These are phyloP conservation scores for Phenganax subtilis DNA, from an alignment of 92 coral and sea anemone genomes.

Conservation along the genomic window DNA sequence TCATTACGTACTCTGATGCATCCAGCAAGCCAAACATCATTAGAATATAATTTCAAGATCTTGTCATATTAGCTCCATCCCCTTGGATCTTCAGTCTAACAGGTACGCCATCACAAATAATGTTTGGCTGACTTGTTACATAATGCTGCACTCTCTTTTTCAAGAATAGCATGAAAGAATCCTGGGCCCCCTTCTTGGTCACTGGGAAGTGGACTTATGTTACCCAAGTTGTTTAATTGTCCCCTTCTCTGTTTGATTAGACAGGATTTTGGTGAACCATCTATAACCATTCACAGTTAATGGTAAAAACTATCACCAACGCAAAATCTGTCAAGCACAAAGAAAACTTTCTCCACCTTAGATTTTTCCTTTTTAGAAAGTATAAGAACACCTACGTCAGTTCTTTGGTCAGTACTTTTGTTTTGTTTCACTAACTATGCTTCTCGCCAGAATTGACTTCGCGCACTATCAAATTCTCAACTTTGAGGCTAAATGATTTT, in stretches of 20 bases:
- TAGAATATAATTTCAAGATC: too few species aligned
- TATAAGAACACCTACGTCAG: constrained; percentile 44
- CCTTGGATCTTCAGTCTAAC: constrained; percentile 38
- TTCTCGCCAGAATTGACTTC: constrained; percentile 52
- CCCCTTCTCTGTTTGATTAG: constrained; percentile 55
- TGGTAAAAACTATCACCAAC: constrained; percentile 56
- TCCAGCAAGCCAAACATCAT: too few species aligned
- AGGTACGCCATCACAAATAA: constrained; percentile 26
- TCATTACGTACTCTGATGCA: too few species aligned
- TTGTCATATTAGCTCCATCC: not conserved
- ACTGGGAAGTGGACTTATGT: constrained; percentile 56
- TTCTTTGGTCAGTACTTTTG: constrained; percentile 25
- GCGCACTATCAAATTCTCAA: constrained; percentile 49
- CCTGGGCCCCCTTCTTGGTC: constrained; percentile 56
- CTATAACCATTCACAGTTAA: constrained; percentile 50
- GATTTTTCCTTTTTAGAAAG: constrained; percentile 48
- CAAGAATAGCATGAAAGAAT: constrained; percentile 45
- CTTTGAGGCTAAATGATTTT: constrained; percentile 58
- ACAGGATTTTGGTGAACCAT: constrained; percentile 51
- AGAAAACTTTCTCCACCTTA: constrained; percentile 51
- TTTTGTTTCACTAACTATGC: constrained; percentile 3
- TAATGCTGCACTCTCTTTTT: constrained; percentile 27
- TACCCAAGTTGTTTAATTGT: constrained; percentile 56
- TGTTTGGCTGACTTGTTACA: constrained; percentile 6
- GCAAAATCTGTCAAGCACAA: constrained; percentile 61